A percentile compares a stretch with the other conserved stretches of the same genome.
Conservation (phyloP, 2,797 vertebrate genomes). For the Muscicapa striata region DNA sequence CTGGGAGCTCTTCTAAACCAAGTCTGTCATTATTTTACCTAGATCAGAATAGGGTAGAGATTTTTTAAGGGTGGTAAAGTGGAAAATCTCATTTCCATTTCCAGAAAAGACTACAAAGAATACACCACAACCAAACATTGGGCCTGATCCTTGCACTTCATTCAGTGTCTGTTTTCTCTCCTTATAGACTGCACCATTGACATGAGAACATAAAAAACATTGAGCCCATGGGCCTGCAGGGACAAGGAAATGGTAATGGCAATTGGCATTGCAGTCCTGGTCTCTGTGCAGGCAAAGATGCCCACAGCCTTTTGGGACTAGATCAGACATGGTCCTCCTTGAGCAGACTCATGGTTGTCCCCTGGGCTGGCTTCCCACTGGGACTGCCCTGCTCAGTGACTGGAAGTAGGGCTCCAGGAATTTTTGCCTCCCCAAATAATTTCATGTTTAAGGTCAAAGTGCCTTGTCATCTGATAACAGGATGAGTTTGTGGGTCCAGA, state of each 20-base stretch:
- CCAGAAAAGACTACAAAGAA: background rate
- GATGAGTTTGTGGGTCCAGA: background rate
- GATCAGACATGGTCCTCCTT: background rate
- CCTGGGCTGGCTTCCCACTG: rapidly evolving
- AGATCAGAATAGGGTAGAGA: background rate
- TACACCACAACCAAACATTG: background rate
- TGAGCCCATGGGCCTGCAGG: rapidly evolving
- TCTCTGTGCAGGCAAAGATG: background rate
- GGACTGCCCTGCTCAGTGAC: background rate
- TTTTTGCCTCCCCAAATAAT: background rate
- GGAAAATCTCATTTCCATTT: background rate
- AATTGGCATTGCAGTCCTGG: background rate
- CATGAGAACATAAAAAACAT: background rate
- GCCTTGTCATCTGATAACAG: background rate
- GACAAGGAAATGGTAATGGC: background rate
- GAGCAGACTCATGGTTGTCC: background rate
- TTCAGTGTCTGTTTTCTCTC: background rate
- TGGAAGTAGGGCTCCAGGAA: background rate
- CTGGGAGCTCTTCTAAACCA: background rate
- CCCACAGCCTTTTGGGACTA: background rate
- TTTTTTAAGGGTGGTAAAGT: background rate
- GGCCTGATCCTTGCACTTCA: background rate
- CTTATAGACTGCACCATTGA: background rate
- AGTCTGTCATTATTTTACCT: background rate
- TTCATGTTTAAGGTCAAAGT: background rate